Evolutionary conservation across 2,797 vertebrate species (phyloP).

Genomic region (Anniella stebbinsi): DNA sequence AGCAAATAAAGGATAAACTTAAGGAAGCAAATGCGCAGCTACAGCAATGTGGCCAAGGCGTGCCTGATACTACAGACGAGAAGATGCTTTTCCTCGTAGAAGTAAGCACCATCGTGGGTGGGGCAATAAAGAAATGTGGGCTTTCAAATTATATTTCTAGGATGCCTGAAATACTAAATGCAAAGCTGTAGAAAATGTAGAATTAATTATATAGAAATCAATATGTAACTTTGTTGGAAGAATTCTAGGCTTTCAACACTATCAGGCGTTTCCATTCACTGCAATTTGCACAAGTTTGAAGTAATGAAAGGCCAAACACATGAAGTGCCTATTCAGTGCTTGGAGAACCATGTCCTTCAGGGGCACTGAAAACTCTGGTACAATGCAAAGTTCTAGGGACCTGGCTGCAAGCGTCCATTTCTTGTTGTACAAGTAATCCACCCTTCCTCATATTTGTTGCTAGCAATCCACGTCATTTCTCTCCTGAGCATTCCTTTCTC

Average conservation of each 20-base stretch:
- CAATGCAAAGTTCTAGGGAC: background rate
- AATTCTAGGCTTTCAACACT: background rate
- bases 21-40: slow-evolving; percentile 8
- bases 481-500: background rate
- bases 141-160: background rate
- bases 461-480: background rate
- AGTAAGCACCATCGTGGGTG: slow-evolving; percentile 37
- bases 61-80: slow-evolving; percentile 15
- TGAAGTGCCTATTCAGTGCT: background rate
- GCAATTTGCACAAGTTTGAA: background rate
- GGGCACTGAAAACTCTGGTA: background rate
- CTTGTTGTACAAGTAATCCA: background rate
- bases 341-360: background rate
- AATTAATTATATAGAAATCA: background rate
- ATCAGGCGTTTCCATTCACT: background rate
- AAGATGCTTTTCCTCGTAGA: slow-evolving; percentile 60
- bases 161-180: background rate
- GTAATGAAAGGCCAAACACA: background rate
- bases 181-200: background rate
- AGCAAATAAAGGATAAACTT: slow-evolving; percentile 51
- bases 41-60: background rate
- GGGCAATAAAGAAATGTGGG: background rate
- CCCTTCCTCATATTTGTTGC: background rate
- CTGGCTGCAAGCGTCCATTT: background rate
- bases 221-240: background rate